Evolutionary conservation across 2,797 vertebrate genomes (phyloP).

Genomic region (Betta splendens): DNA sequence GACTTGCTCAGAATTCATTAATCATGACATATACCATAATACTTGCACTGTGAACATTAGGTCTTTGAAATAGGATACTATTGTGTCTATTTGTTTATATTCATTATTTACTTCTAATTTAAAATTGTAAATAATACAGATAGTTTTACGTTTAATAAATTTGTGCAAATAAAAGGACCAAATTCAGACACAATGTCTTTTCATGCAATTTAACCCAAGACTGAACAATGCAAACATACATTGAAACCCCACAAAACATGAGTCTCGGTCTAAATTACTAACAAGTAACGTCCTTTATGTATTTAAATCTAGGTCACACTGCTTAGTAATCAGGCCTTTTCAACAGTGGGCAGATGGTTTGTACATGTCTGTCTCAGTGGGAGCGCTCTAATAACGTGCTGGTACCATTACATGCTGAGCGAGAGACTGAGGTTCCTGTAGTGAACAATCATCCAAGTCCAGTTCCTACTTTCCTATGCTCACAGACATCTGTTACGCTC

Average conservation of each 20-base stretch:
- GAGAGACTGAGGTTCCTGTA: not conserved
- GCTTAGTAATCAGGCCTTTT: not conserved
- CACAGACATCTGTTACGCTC: too few relatives aligned
- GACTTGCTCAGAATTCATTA: constrained; percentile 1
- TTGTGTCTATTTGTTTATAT: constrained; percentile 63
- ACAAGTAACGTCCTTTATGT: not conserved
- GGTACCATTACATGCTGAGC: not conserved
- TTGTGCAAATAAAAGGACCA: constrained; percentile 54
- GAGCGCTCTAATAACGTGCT: not conserved
- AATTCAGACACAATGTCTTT: too few relatives aligned
- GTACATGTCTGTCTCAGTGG: too few relatives aligned
- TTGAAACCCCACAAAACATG: too few relatives aligned
- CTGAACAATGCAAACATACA: too few relatives aligned
- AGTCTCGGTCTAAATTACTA: not conserved
- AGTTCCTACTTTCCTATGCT: not conserved
- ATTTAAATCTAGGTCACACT: not conserved
- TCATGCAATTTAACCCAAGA: too few relatives aligned
- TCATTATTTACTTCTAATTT: constrained; percentile 62
- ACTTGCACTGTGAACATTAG: constrained; percentile 2
- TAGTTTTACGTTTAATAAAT: constrained; percentile 37
- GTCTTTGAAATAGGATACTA: constrained; percentile 23
- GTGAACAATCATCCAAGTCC: not conserved
- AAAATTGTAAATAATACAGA: constrained; percentile 69
- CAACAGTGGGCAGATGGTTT: not conserved
- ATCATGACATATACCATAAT: not conserved